Evolutionary conservation across 1,140 invertebrate genomes (phyloP).

Genomic region (Caenorhabditis remanei): DNA sequence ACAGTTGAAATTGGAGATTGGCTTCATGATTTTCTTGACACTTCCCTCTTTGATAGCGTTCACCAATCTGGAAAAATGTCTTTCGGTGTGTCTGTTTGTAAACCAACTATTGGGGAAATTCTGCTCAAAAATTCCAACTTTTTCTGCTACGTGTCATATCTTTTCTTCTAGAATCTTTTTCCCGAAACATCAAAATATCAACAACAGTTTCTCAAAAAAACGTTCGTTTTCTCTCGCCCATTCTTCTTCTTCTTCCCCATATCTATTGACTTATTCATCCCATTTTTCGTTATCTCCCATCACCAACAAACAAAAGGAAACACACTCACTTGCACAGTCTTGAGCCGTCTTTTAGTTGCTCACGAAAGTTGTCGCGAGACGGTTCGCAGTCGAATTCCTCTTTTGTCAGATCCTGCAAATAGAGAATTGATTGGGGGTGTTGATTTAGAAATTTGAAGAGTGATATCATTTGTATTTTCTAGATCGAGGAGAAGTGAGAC

Average conservation of each 20-base stretch:
- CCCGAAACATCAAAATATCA: background rate
- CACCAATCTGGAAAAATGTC: constrained; percentile 69
- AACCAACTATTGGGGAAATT: too few species aligned
- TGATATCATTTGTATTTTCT: background rate
- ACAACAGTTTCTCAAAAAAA: background rate
- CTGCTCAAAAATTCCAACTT: too few species aligned
- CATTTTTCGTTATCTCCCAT: background rate
- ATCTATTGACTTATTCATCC: background rate
- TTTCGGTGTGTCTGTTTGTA: background rate
- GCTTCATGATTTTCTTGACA: constrained; percentile 88
- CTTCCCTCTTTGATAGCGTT: constrained; percentile 81
- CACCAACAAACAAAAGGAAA: background rate
- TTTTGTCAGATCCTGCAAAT: constrained; percentile 82
- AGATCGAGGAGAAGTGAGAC: too few species aligned
- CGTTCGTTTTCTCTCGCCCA: background rate
- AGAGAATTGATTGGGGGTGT: background rate
- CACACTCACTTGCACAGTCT: constrained; percentile 73
- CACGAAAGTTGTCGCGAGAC: constrained; percentile 87
- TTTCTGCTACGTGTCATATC: background rate
- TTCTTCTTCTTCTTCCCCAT: background rate
- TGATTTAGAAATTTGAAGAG: background rate
- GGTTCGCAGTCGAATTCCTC: constrained; percentile 87
- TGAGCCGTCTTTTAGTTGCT: constrained; percentile 72
- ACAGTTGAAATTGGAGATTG: constrained; percentile 88
- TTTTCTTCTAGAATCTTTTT: background rate